Percentiles rank a stretch among this genome's conserved stretches.
Evolutionary conservation across 37 sponge, comb jelly and placozoan genomes (phyloP).

Genomic region (Geodia barretti): DNA sequence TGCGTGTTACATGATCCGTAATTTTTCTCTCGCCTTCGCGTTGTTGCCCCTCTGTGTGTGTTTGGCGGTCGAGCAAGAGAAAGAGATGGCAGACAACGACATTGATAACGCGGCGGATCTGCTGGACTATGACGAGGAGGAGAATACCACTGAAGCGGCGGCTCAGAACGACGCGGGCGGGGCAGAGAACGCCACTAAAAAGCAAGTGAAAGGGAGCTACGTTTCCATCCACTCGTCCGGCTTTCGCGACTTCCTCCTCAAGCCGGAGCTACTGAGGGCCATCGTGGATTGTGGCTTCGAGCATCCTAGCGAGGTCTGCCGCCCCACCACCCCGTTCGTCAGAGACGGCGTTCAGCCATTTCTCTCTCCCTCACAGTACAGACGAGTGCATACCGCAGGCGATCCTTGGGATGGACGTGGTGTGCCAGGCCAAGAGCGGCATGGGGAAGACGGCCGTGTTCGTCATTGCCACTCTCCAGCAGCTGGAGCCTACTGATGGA

Average conservation of each 20-base stretch:
- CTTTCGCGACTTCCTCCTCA: conserved; percentile 96
- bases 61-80: too few relatives aligned
- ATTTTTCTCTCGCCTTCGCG: too few relatives aligned
- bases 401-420: conserved; percentile 97
- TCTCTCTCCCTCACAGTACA: conserved; percentile 72
- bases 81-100: neutral
- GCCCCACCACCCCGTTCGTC: neutral
- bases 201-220: conserved; percentile 95
- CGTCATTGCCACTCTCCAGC: conserved; percentile 97
- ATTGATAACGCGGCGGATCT: conserved; percentile 58
- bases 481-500: conserved; percentile 95
- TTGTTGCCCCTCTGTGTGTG: too few relatives aligned
- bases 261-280: conserved; percentile 94
- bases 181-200: conserved; percentile 81
- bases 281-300: conserved; percentile 99
- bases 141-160: conserved; percentile 15
- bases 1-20: too few relatives aligned
- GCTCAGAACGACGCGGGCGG: conserved; percentile 55
- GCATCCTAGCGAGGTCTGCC: conserved; percentile 97
- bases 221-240: conserved; percentile 98
- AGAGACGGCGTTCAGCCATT: neutral
- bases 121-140: conserved; percentile 90
- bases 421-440: conserved; percentile 99
- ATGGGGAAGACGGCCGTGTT: conserved; percentile 99
- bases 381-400: conserved; percentile 99